Evolutionary conservation across 2,113 vertebrate species (phyloP), one percentile per base, ranked within the genome.

Genomic region (Deroptyus accipitrinus): DNA sequence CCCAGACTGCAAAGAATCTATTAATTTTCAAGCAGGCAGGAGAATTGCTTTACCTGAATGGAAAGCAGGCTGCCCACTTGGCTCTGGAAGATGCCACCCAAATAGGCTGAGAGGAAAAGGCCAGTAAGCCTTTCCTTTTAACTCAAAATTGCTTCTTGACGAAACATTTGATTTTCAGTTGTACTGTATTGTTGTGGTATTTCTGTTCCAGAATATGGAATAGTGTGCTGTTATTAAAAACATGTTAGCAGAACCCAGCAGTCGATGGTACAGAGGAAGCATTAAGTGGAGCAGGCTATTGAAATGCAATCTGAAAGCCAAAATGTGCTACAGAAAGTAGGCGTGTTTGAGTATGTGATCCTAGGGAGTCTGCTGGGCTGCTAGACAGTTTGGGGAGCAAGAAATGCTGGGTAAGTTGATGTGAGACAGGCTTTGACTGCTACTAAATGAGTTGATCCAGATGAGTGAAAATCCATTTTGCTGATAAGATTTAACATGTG

Each of bases 21-120:
- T 83, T 80, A 44, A 49, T 82, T 96, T 93, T 70, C 86, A 80
- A 88, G 80, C 64, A 95, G 62, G 69, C 66, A 92, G 94, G 48
- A 81, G 48, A 82, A 92, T 95, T 96, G 68, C 90, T 95, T 92
- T 92, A 97, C 95, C 95, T 97, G 95, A 93, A 89, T 93, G 83
- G 93, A 83, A 96, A 95, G 73, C 90, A 88, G 73, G 68, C 88
- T 90, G 61, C 55, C 28, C 75, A 55, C 63, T 88, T 73, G 73
- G 66, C 72, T 86, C 57, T 88, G 74, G 44, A 84, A 69, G 80
- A 84, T 88, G 66, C 95, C 95, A 97, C 92, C 95, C 95, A 96
- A 87, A 94, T 46, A 84, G 94, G 77, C 74, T 84, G 83, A 82
- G 83, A 89, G 88, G 73, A 93, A 92, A 89, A 92, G 41, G 5